A percentile compares a stretch with the other conserved stretches of the same genome.
phyloP scores from a whole-genome alignment of 2,797 vertebrate species.

The Threskiornis aethiopicus region DNA sequence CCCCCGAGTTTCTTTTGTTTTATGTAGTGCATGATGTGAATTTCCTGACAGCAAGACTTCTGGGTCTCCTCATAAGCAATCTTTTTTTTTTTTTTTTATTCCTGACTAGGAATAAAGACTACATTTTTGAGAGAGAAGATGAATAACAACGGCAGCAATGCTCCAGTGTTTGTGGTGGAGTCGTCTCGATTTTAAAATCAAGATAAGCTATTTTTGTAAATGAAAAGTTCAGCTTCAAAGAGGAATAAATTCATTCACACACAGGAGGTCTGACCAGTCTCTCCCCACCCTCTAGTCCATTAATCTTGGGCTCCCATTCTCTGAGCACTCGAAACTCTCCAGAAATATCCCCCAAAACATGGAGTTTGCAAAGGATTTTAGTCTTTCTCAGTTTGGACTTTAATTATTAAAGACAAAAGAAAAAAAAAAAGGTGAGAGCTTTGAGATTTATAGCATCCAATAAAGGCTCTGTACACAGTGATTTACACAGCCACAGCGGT shows the following conservation, averaged over 20 bases:
- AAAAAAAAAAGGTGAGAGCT: background rate
- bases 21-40: background rate
- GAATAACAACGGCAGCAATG: background rate
- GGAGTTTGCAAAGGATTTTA: background rate
- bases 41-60: background rate
- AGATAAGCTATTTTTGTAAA: background rate
- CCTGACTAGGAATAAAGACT: background rate
- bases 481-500: background rate
- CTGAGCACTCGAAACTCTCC: background rate
- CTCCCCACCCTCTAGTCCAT: background rate
- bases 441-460: background rate
- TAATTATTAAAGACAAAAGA: background rate
- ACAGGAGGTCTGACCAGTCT: background rate
- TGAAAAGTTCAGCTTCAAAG: background rate
- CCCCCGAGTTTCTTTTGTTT: fast-evolving
- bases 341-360: fast-evolving
- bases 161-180: background rate
- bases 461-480: background rate
- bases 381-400: background rate
- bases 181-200: fast-evolving
- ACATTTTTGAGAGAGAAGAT: background rate
- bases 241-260: background rate
- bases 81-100: background rate
- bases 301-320: background rate
- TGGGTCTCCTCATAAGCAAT: background rate